Base-by-base conservation (phyloP, 1,140 invertebrate species). In the Carposina sasakii region DNA sequence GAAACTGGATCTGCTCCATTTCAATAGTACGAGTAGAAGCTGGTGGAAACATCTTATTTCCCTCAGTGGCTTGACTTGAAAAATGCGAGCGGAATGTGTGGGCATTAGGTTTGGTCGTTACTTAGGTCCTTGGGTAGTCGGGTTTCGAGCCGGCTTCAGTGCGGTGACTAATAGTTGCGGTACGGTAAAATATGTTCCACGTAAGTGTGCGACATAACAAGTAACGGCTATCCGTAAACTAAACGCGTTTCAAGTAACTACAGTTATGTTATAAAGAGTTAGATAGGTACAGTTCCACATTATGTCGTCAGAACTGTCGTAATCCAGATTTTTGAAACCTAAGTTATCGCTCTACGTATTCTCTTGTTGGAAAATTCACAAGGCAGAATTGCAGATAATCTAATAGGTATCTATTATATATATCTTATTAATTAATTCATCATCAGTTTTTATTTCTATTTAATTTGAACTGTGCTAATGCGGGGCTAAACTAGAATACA, bases 21-120 rank as follows among this genome's bases (percentile, higher is more conserved):
- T 53, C 52, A 48, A 24, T 50, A 40, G 46, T 53, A 34, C 45
- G 50, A n/a, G n/a, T n/a, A n/a, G n/a, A 60, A 60, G 57, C 45
- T 44, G 40, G 48, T 44, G 33, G 36, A 45, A 48, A 48, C 53
- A 42, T 63, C 57, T 60, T 57, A 60, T 58, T 58, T 50, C 51
- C 41, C 46, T 52, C 39, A 52, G 53, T 50, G 50, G 47, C 43
- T 53, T 48, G 48, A 61, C 56, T 63, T 62, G 65, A 71, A 67
- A 72, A 72, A 71, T 74, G 60, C 50, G 54, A 36, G 55, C 58
- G 44, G 60, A 70, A 76, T 76, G 57, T 67, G 63, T 40, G 48
- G 54, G 54, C 63, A 68, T 76, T 64, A 68, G 55, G 58, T 62
- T 50, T 34, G 53, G 63, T 69, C 69, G 63, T 72, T 76, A 66